These are phyloP conservation scores for Coptodon rendalli DNA, from an alignment of 2,113 vertebrate species.

Conservation along the genomic window DNA sequence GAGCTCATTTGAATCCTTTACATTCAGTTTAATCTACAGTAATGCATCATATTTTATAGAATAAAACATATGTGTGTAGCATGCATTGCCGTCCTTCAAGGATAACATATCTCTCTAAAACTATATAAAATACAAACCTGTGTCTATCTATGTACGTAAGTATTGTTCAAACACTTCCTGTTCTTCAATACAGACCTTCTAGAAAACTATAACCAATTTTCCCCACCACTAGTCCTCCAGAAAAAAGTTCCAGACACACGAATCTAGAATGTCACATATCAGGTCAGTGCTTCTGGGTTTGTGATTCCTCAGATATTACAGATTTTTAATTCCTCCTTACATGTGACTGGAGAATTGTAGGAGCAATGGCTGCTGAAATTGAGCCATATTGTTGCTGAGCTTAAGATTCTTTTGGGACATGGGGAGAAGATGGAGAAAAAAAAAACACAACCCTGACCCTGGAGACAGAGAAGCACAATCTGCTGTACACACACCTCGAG, in stretches of 20 bases:
- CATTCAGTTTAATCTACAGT: not conserved
- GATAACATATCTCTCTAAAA: not conserved
- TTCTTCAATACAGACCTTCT: not conserved
- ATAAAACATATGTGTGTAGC: fast-evolving
- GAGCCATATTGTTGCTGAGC: conserved; percentile 53
- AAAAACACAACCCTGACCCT: not conserved
- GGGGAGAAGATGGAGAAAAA: conserved; percentile 20
- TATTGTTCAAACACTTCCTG: not conserved
- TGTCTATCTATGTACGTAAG: not conserved
- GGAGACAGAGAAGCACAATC: conserved; percentile 32
- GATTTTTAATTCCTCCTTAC: conserved; percentile 54
- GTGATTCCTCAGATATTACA: conserved; percentile 49
- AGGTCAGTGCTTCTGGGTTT: conserved; percentile 34
- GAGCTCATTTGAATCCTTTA: not conserved
- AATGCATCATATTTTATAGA: not conserved
- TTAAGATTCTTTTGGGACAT: conserved; percentile 36
- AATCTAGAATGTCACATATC: conserved; percentile 40
- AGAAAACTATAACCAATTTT: conserved; percentile 12
- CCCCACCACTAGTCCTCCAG: conserved; percentile 12
- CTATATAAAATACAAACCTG: not conserved
- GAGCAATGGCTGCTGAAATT: conserved; percentile 41
- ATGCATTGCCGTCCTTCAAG: not conserved
- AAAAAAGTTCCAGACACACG: conserved; percentile 14
- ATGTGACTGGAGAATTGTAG: conserved; percentile 42
- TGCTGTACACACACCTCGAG: conserved; percentile 23